Evolutionary conservation across 2,888 invertebrate species (phyloP).

Genomic region (Silvanus unidentatus): DNA sequence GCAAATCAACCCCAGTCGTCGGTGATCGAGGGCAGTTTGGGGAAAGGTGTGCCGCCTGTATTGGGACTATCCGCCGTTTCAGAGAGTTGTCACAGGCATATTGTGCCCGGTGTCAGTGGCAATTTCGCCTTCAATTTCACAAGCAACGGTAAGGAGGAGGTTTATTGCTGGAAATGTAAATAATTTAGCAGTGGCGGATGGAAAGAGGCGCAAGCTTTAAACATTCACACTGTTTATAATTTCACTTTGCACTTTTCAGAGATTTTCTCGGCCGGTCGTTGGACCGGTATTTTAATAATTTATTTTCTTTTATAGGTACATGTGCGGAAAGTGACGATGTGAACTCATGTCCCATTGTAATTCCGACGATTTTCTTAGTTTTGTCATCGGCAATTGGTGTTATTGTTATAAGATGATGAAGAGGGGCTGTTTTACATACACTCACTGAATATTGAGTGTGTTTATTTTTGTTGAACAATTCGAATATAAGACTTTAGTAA

Average conservation of each 20-base stretch:
- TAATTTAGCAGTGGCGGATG: too few species aligned
- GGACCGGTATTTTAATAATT: not conserved
- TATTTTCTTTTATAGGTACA: conserved; percentile 27
- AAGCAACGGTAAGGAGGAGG: conserved; percentile 55
- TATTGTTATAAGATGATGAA: conserved; percentile 38
- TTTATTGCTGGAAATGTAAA: too few species aligned
- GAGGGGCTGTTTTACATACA: conserved; percentile 29
- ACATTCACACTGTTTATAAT: conserved; percentile 1
- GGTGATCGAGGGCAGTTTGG: conserved; percentile 29
- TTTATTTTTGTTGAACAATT: not conserved
- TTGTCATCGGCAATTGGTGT: conserved; percentile 25
- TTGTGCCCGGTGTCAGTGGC: conserved; percentile 51
- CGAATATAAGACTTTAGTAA: not conserved
- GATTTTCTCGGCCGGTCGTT: conserved; percentile 1
- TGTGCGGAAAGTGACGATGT: conserved; percentile 30
- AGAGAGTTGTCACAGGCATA: conserved; percentile 54
- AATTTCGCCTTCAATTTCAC: conserved; percentile 64
- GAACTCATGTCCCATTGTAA: conserved; percentile 25
- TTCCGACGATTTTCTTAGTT: conserved; percentile 30
- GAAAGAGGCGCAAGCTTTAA: conserved; percentile 3
- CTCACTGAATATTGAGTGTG: conserved; percentile 30
- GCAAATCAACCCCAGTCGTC: conserved; percentile 30
- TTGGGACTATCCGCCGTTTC: conserved; percentile 51
- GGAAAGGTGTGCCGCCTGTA: conserved; percentile 31
- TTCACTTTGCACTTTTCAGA: not conserved